These are phyloP conservation scores for Eupithecia centaureata DNA, from an alignment of 2,888 invertebrate genomes.

Conservation along the genomic window DNA sequence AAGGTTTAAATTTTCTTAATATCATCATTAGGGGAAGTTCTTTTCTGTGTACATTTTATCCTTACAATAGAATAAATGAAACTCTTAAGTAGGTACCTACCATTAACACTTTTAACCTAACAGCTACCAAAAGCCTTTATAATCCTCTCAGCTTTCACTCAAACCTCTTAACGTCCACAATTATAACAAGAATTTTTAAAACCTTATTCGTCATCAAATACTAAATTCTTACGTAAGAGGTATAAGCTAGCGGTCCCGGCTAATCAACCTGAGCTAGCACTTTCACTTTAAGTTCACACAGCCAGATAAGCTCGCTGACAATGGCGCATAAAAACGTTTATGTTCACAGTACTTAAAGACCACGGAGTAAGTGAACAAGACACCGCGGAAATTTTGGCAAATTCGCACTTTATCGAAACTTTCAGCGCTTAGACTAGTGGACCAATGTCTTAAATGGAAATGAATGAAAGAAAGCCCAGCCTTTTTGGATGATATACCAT, in stretches of 20 bases:
- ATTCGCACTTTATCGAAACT: too few species aligned
- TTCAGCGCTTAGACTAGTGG: too few species aligned
- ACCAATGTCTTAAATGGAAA: too few species aligned
- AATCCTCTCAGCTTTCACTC: neutral
- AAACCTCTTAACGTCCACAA: neutral
- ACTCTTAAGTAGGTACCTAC: neutral
- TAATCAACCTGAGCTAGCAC: constrained; percentile 7
- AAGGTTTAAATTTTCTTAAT: too few species aligned
- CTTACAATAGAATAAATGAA: too few species aligned
- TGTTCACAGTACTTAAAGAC: neutral
- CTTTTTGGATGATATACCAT: too few species aligned
- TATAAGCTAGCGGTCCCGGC: constrained; percentile 6
- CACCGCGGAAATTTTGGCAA: too few species aligned
- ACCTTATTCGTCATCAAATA: neutral
- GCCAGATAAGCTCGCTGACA: constrained; percentile 21
- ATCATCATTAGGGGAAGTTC: too few species aligned
- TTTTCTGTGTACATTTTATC: too few species aligned
- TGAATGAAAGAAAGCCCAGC: too few species aligned
- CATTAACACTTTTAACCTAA: too few species aligned
- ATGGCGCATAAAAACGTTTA: constrained; percentile 25
- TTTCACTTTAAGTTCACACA: constrained; percentile 33
- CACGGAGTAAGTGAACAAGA: neutral
- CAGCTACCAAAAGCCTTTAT: neutral
- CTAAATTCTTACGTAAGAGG: neutral
- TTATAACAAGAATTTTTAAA: neutral